A percentile compares a stretch with the other conserved stretches of the same genome.
Evolutionary conservation across 2,888 invertebrate genomes (phyloP).

Genomic region (Melitaea athalia): DNA sequence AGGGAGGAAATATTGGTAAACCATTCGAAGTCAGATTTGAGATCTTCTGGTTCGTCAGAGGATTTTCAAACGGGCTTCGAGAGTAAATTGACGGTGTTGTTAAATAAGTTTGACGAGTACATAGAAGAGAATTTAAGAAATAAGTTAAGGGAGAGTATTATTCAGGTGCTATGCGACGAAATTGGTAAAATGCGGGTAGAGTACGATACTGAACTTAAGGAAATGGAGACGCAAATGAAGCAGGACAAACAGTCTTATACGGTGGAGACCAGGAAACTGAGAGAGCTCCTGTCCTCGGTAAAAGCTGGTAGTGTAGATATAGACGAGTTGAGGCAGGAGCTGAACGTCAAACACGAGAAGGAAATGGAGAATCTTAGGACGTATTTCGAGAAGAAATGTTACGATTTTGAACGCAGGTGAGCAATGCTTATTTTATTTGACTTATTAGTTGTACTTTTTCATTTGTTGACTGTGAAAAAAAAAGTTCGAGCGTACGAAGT

Average conservation of each 20-base stretch:
- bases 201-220: slow-evolving; percentile 66
- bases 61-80: slow-evolving; percentile 71
- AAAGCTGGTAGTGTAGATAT: slow-evolving; percentile 83
- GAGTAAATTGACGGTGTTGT: slow-evolving; percentile 57
- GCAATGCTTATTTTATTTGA: slow-evolving; percentile 6
- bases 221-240: slow-evolving; percentile 73
- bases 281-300: slow-evolving; percentile 80
- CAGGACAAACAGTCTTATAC: slow-evolving; percentile 82
- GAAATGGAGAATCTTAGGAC: slow-evolving; percentile 90
- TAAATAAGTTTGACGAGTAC: slow-evolving; percentile 63
- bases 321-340: slow-evolving; percentile 80
- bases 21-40: slow-evolving; percentile 70
- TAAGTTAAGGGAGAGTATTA: slow-evolving; percentile 79
- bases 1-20: slow-evolving; percentile 74
- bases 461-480: too few species aligned
- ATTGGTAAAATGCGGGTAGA: slow-evolving; percentile 73
- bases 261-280: slow-evolving; percentile 77
- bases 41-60: slow-evolving; percentile 63
- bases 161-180: slow-evolving; percentile 80
- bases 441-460: background rate
- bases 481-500: too few species aligned
- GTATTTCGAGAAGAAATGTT: slow-evolving; percentile 91
- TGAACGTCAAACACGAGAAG: slow-evolving; percentile 85
- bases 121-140: slow-evolving; percentile 72
- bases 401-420: slow-evolving; percentile 88